Percentiles rank a stretch among this genome's conserved stretches.
These are phyloP conservation scores for Conus canariensis DNA, from an alignment of 2,888 invertebrate species.

Conservation along the genomic window DNA sequence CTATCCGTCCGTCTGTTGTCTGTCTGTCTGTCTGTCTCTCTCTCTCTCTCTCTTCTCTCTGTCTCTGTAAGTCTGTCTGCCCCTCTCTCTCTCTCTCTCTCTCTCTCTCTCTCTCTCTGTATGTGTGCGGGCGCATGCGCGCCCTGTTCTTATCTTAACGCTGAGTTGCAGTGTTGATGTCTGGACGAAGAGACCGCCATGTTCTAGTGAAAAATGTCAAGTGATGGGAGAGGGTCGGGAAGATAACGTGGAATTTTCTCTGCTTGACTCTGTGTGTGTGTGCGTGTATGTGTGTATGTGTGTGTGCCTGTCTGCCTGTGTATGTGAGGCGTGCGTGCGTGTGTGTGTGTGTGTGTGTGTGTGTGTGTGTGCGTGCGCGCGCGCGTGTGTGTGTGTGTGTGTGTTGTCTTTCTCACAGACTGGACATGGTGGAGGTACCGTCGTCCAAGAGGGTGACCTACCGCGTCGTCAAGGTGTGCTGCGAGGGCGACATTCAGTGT, in stretches of 20 bases:
- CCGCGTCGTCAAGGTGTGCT: constrained; percentile 57
- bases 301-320: neutral
- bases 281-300: constrained; percentile 16
- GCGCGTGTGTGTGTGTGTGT: neutral
- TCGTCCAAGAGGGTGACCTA: constrained; percentile 55
- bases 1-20: no score
- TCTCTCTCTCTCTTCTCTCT: no score
- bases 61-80: no score
- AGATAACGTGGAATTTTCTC: neutral
- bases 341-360: constrained; percentile 14
- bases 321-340: neutral
- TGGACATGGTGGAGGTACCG: constrained; percentile 62
- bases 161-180: no score
- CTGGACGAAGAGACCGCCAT: no score
- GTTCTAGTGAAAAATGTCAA: no score
- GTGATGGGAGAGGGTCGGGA: no score
- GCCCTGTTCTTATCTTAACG: no score
- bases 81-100: no score
- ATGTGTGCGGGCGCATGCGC: no score
- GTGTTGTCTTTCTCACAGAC: constrained; percentile 50
- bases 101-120: no score
- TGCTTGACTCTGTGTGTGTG: neutral
- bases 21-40: no score
- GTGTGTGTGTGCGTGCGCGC: neutral
- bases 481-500: constrained; percentile 63